These are phyloP conservation scores for Perodicticus potto DNA, from an alignment of 2,797 vertebrate species.

Conservation along the genomic window DNA sequence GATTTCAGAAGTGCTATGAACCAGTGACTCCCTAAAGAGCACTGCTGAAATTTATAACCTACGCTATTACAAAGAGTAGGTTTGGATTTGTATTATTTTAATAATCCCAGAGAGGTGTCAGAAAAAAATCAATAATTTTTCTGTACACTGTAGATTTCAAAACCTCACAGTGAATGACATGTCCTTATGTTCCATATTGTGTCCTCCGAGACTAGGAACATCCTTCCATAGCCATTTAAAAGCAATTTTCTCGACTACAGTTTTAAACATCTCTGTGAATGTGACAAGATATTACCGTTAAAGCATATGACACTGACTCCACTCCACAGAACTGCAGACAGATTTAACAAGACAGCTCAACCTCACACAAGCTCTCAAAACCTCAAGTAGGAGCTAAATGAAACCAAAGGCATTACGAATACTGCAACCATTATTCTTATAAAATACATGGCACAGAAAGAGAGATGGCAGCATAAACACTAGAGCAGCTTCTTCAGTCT, in stretches of 20 bases:
- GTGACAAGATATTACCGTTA: slow-evolving; percentile 39
- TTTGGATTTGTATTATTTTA: not conserved
- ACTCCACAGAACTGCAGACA: not conserved
- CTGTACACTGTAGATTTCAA: not conserved
- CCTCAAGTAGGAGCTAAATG: not conserved
- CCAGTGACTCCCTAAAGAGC: not conserved
- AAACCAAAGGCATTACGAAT: not conserved
- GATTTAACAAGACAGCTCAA: slow-evolving; percentile 31
- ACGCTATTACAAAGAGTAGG: not conserved
- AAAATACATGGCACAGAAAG: not conserved
- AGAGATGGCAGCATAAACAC: not conserved
- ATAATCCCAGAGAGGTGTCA: not conserved
- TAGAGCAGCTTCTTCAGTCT: not conserved
- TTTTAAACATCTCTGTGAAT: slow-evolving; percentile 40
- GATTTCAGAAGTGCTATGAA: slow-evolving; percentile 55
- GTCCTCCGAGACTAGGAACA: slow-evolving; percentile 43
- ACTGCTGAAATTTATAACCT: not conserved
- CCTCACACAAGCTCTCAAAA: slow-evolving; percentile 25
- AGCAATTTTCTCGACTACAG: slow-evolving; percentile 56
- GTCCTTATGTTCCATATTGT: not conserved
- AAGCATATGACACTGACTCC: slow-evolving; percentile 28
- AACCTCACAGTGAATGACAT: not conserved
- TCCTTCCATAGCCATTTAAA: slow-evolving; percentile 46
- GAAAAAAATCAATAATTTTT: slow-evolving; percentile 18
- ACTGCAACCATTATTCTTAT: not conserved